Conservation (phyloP, 2,797 vertebrate species). For the Cryptoprocta ferox region DNA sequence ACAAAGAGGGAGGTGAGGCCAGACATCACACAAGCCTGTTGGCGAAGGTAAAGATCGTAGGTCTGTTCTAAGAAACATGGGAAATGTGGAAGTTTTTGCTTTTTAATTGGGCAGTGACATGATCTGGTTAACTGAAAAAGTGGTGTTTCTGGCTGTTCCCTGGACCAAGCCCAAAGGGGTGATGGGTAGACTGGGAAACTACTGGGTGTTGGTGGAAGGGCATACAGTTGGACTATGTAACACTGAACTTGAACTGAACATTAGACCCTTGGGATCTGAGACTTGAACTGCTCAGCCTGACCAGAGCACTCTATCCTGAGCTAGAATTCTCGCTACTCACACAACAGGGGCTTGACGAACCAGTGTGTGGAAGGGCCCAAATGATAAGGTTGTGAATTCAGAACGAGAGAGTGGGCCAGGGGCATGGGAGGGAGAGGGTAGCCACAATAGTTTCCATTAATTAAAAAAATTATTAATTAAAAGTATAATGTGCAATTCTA, state of each 20-base stretch:
- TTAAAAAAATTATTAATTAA: background rate
- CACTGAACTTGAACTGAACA: background rate
- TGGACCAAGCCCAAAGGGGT: background rate
- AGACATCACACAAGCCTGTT: background rate
- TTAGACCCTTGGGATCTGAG: rapidly evolving
- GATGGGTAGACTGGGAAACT: background rate
- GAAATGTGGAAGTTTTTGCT: background rate
- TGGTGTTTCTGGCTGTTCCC: background rate
- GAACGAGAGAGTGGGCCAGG: background rate
- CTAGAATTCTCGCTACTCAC: background rate
- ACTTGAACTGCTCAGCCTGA: background rate
- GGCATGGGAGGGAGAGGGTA: background rate
- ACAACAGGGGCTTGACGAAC: background rate
- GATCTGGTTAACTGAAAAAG: background rate
- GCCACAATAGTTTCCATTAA: background rate
- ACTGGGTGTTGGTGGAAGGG: rapidly evolving
- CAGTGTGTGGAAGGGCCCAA: background rate
- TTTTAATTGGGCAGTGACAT: background rate
- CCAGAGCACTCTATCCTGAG: background rate
- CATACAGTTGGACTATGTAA: rapidly evolving
- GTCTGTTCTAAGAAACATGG: background rate
- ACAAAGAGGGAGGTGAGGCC: background rate
- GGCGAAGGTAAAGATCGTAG: background rate
- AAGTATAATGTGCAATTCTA: background rate
- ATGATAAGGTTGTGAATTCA: background rate